Evolutionary conservation across 2,797 vertebrate species (phyloP).

Genomic region (Sciaenops ocellatus): DNA sequence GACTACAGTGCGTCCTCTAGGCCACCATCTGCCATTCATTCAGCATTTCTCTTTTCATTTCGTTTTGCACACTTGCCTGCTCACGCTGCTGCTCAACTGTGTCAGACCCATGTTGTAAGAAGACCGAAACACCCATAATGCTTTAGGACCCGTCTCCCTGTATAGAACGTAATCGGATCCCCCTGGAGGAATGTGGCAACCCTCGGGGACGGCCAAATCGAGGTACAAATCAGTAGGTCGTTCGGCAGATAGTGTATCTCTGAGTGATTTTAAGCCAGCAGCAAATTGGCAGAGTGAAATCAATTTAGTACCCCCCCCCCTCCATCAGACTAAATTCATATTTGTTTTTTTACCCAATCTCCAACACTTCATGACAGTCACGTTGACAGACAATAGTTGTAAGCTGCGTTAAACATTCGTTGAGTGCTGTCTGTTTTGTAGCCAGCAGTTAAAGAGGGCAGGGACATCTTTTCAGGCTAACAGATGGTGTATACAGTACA

Average conservation of each 20-base stretch:
- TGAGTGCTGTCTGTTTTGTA: conserved; percentile 56
- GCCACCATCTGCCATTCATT: conserved; percentile 59
- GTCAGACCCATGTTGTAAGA: conserved; percentile 57
- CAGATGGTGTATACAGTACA: conserved; percentile 70
- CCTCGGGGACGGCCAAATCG: conserved; percentile 78
- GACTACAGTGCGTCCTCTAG: conserved; percentile 40
- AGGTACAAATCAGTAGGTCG: conserved; percentile 77
- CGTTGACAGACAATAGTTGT: conserved; percentile 44
- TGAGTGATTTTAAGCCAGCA: conserved; percentile 66
- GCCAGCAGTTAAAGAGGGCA: conserved; percentile 57
- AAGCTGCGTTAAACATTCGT: conserved; percentile 53
- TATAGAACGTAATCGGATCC: conserved; percentile 81
- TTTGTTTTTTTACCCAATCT: conserved; percentile 49
- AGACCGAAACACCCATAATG: conserved; percentile 72
- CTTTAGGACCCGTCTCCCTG: conserved; percentile 70
- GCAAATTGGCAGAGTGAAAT: conserved; percentile 58
- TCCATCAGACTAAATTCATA: conserved; percentile 20
- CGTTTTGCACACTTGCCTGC: conserved; percentile 42
- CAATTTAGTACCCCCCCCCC: conserved; percentile 42
- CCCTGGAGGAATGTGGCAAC: conserved; percentile 76
- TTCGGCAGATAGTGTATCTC: conserved; percentile 75
- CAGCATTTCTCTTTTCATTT: conserved; percentile 49
- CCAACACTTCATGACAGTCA: conserved; percentile 30
- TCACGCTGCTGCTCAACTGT: conserved; percentile 62
- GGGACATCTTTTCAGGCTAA: conserved; percentile 59